Evolutionary conservation across 1,140 invertebrate genomes (phyloP).

Genomic region (Phenacoccus solenopsis): DNA sequence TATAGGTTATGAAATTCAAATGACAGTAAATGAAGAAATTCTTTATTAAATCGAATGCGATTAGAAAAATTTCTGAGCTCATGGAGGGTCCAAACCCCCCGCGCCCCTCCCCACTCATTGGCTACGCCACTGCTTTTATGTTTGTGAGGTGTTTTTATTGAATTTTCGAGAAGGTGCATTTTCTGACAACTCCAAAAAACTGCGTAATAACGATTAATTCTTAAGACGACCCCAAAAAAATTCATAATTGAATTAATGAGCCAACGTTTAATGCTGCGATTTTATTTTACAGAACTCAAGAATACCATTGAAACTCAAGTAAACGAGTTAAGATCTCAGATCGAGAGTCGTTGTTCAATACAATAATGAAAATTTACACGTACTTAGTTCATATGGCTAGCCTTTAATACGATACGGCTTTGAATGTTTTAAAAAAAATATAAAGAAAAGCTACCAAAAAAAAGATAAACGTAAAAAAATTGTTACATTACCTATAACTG

Average conservation of each 20-base stretch:
- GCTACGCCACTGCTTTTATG: too few relatives aligned
- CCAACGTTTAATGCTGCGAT: constrained; percentile 32
- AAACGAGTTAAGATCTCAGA: constrained; percentile 83
- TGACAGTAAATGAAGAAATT: too few relatives aligned
- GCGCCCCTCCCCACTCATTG: too few relatives aligned
- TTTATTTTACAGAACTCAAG: constrained; percentile 69
- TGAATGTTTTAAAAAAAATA: constrained; percentile 9
- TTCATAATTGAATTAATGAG: constrained; percentile 33
- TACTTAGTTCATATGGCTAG: constrained; percentile 12
- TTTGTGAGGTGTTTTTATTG: too few relatives aligned
- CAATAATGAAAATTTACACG: constrained; percentile 46
- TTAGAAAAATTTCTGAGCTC: too few relatives aligned
- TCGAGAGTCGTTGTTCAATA: constrained; percentile 84
- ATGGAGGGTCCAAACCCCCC: too few relatives aligned
- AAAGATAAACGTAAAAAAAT: neutral
- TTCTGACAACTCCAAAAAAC: too few relatives aligned
- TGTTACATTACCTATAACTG: neutral
- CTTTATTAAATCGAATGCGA: too few relatives aligned
- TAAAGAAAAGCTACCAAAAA: neutral
- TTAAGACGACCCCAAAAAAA: too few relatives aligned
- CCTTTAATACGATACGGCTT: constrained; percentile 15
- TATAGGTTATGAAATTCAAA: too few relatives aligned
- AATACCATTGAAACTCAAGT: constrained; percentile 89
- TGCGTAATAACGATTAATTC: too few relatives aligned
- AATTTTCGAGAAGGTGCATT: too few relatives aligned